These are phyloP conservation scores for Ptychoptera contaminata DNA, from an alignment of 2,888 invertebrate genomes.

Conservation along the genomic window DNA sequence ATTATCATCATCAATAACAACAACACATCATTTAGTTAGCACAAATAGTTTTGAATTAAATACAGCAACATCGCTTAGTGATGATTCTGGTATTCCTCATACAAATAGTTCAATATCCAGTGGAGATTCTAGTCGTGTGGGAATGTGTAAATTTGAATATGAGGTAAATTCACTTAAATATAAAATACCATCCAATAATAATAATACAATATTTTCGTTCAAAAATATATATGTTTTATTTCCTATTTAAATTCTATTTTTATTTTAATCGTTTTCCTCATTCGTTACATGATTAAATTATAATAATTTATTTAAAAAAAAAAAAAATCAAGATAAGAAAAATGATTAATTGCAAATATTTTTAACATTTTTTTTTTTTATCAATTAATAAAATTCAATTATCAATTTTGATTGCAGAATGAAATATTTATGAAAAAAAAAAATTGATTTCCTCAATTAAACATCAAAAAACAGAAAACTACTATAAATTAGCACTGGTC, in stretches of 20 bases:
- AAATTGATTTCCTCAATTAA: too few relatives aligned
- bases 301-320: too few relatives aligned
- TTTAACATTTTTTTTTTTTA: too few relatives aligned
- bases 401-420: too few relatives aligned
- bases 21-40: conserved; percentile 23
- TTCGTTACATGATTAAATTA: too few relatives aligned
- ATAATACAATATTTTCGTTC: neutral
- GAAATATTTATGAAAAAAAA: too few relatives aligned
- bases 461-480: too few relatives aligned
- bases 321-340: too few relatives aligned
- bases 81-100: conserved; percentile 29
- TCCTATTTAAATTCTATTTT: neutral
- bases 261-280: too few relatives aligned
- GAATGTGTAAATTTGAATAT: conserved; percentile 29
- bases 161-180: conserved; percentile 18
- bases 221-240: neutral
- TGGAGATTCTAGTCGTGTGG: conserved; percentile 28
- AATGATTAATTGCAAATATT: too few relatives aligned
- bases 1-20: neutral
- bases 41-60: conserved; percentile 30
- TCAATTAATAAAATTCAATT: too few relatives aligned
- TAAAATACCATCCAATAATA: neutral
- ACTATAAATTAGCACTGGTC: too few relatives aligned
- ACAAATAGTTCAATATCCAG: conserved; percentile 31
- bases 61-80: conserved; percentile 28